Evolutionary conservation across 2,797 vertebrate species (phyloP).

Genomic region (Neoniphon sammara): DNA sequence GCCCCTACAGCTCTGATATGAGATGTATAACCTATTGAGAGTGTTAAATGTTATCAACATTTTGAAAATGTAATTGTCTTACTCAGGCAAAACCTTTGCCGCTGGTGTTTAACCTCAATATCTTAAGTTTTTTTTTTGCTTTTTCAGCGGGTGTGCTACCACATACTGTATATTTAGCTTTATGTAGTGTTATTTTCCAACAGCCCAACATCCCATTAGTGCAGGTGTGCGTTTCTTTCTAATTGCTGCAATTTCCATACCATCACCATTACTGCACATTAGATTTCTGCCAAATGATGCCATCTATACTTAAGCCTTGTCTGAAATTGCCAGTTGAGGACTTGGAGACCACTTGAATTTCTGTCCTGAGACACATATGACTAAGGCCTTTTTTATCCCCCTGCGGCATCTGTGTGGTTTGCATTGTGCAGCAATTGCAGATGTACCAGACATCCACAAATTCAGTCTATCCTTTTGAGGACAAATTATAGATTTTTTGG

Average conservation of each 20-base stretch:
- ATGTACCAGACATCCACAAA: neutral
- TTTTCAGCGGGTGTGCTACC: neutral
- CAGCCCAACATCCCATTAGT: conserved; percentile 42
- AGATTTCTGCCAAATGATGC: conserved; percentile 35
- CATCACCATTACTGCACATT: conserved; percentile 52
- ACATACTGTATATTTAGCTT: conserved; percentile 23
- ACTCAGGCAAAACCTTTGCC: neutral
- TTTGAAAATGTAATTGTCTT: conserved; percentile 1
- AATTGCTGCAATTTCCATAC: conserved; percentile 56
- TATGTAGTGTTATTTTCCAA: conserved; percentile 21
- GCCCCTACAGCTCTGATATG: neutral
- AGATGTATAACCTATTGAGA: neutral
- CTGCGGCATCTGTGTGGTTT: conserved; percentile 31
- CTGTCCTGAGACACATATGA: conserved; percentile 5
- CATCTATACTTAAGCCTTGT: conserved; percentile 43
- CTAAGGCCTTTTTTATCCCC: conserved; percentile 11
- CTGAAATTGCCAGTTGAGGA: conserved; percentile 32
- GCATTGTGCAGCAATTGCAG: conserved; percentile 9
- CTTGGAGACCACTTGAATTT: conserved; percentile 8
- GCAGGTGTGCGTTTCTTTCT: conserved; percentile 49
- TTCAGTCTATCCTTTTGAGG: neutral
- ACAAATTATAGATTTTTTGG: neutral
- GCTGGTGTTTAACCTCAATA: neutral
- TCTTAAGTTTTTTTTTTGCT: neutral
- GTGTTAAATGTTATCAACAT: neutral